Percentiles rank a stretch among this genome's conserved stretches.
Evolutionary conservation across 2,797 vertebrate species (phyloP).

Genomic region (Scolopax bukidnonensis): DNA sequence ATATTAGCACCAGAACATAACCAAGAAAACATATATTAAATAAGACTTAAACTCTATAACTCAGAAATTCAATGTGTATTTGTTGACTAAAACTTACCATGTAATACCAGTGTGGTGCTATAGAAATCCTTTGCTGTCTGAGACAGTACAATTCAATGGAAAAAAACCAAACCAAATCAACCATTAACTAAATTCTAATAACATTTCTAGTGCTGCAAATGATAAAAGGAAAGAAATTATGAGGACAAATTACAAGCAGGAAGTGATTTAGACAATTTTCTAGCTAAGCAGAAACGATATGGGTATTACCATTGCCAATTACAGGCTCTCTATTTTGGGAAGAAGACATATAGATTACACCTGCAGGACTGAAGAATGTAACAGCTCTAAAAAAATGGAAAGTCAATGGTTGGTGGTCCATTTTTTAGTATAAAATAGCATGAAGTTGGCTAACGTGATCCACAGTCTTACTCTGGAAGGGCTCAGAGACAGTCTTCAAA

Average conservation of each 20-base stretch:
- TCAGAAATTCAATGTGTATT: neutral
- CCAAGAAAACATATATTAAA: neutral
- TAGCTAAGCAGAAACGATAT: neutral
- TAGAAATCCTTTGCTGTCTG: neutral
- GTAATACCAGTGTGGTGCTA: neutral
- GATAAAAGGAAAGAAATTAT: neutral
- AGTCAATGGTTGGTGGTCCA: neutral
- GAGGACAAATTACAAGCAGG: neutral
- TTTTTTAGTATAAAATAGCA: neutral
- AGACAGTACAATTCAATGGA: neutral
- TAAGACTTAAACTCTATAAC: neutral
- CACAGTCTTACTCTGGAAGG: neutral
- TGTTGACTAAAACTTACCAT: neutral
- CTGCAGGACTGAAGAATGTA: neutral
- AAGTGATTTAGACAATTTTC: neutral
- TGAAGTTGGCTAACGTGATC: neutral
- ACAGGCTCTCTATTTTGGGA: neutral
- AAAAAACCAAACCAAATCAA: neutral
- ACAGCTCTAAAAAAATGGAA: neutral
- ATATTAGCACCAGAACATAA: neutral
- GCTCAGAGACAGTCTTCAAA: neutral
- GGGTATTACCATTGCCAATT: neutral
- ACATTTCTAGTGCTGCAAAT: neutral
- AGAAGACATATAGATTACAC: neutral
- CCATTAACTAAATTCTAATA: neutral